A percentile compares a stretch with the other conserved stretches of the same genome.
These are phyloP conservation scores for Azorinus chamasolen DNA, from an alignment of 2,888 invertebrate genomes.

Conservation along the genomic window DNA sequence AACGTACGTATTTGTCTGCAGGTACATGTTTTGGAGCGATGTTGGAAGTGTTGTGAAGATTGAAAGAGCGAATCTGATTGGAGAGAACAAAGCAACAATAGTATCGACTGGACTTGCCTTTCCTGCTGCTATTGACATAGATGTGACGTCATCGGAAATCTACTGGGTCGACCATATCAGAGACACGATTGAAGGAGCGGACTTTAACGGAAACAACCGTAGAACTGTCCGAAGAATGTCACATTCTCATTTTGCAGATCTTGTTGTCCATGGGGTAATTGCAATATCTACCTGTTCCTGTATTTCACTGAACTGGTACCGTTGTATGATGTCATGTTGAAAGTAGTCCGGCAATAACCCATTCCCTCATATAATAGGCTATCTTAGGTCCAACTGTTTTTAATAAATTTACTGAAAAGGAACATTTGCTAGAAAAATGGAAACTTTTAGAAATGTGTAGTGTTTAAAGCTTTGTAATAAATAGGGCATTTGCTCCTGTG, in stretches of 20 bases:
- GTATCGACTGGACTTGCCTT: neutral
- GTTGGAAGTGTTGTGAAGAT: neutral
- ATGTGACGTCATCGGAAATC: neutral
- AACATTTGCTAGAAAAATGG: too few relatives aligned
- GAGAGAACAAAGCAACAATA: conserved; percentile 2
- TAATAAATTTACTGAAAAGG: too few relatives aligned
- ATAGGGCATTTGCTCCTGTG: too few relatives aligned
- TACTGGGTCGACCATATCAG: conserved; percentile 21
- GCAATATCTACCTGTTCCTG: neutral
- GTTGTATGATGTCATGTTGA: too few relatives aligned
- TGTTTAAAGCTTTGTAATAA: too few relatives aligned
- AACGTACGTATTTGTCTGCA: conserved; percentile 5
- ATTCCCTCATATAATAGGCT: too few relatives aligned
- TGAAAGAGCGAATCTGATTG: conserved; percentile 5
- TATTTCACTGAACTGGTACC: too few relatives aligned
- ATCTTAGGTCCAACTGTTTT: too few relatives aligned
- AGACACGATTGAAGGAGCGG: conserved; percentile 9
- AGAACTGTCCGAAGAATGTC: neutral
- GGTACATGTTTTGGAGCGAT: conserved; percentile 25
- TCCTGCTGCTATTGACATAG: conserved; percentile 7
- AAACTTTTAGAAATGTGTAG: too few relatives aligned
- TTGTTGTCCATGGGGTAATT: conserved; percentile 12
- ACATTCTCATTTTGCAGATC: neutral
- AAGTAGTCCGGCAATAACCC: too few relatives aligned
- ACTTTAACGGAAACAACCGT: conserved; percentile 8